A percentile compares a stretch with the other conserved stretches of the same genome.
Conservation (phyloP, 2,113 vertebrate species). For the Brachyhypopomus occidentalis region DNA sequence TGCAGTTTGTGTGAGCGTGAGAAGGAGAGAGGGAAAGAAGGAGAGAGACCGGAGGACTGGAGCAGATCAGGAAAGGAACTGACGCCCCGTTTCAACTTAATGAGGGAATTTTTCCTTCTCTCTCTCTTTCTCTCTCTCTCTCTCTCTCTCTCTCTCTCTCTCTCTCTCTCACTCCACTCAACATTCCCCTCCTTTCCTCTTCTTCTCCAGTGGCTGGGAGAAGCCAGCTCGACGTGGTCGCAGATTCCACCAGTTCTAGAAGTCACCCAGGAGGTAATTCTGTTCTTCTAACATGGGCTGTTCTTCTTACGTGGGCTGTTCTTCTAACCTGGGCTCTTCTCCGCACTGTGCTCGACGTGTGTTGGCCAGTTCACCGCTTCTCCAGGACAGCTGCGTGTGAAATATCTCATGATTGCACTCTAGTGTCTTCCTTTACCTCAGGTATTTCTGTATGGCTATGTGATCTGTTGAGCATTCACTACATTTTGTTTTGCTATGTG, state of each 20-base stretch:
- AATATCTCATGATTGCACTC: not conserved
- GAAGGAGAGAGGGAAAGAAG: conserved; percentile 23
- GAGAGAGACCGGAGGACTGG: conserved; percentile 30
- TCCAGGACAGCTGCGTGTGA: not conserved
- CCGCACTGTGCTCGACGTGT: not conserved
- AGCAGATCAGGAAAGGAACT: conserved; percentile 35
- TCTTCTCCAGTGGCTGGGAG: conserved; percentile 82
- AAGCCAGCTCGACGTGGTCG: conserved; percentile 77
- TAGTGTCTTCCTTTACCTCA: not conserved
- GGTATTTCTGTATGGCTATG: not conserved
- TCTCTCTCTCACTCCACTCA: conserved; percentile 38
- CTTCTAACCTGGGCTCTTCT: not conserved
- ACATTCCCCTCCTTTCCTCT: conserved; percentile 61
- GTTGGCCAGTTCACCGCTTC: not conserved
- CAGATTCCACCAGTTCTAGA: conserved; percentile 76
- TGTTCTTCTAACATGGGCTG: not conserved
- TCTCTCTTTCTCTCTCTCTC: conserved; percentile 57
- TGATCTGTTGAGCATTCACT: not conserved
- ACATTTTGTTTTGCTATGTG: not conserved
- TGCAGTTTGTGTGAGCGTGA: conserved; percentile 51
- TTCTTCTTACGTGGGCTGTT: not conserved
- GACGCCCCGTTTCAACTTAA: conserved; percentile 45
- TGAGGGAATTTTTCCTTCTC: conserved; percentile 42
- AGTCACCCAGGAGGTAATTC: conserved; percentile 88
- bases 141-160: conserved; percentile 59